Evolutionary conservation across 2,113 vertebrate genomes (phyloP).

Genomic region (Podarcis raffonei): DNA sequence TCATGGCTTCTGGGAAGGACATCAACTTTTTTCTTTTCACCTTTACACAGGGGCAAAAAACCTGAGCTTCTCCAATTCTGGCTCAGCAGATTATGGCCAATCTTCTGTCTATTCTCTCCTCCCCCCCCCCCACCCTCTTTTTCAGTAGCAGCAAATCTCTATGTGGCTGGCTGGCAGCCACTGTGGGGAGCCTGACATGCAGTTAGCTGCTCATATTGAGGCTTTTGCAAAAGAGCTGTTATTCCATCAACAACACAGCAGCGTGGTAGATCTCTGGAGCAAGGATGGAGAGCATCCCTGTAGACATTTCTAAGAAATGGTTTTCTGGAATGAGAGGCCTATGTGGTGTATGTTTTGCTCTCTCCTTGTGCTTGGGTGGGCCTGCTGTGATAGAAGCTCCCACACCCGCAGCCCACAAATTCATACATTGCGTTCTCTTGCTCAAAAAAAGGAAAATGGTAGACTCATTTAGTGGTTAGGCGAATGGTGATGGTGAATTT

Average conservation of each 20-base stretch:
- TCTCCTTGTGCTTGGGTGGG: not conserved
- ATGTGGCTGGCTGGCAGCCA: not conserved
- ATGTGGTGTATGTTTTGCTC: too few species aligned
- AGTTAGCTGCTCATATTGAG: slow-evolving; percentile 11
- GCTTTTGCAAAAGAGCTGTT: not conserved
- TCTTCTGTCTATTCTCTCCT: not conserved
- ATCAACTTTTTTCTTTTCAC: too few species aligned
- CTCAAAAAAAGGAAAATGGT: too few species aligned
- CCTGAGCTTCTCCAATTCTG: not conserved
- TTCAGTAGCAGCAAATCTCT: not conserved
- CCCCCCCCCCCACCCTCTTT: rapidly evolving
- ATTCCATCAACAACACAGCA: slow-evolving; percentile 7
- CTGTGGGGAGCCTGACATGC: not conserved
- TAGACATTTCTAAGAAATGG: not conserved
- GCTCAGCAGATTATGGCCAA: not conserved
- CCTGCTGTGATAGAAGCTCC: not conserved
- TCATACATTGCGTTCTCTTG: not conserved
- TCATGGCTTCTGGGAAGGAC: not conserved
- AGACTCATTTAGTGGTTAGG: not conserved
- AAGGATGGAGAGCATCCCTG: not conserved
- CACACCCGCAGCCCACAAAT: not conserved
- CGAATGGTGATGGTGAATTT: too few species aligned
- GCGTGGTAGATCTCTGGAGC: not conserved
- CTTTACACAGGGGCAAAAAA: not conserved
- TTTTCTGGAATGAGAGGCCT: not conserved